Evolutionary conservation across 2,113 vertebrate species (phyloP), one percentile per base, ranked within the genome.

Genomic region (Heterotis niloticus): DNA sequence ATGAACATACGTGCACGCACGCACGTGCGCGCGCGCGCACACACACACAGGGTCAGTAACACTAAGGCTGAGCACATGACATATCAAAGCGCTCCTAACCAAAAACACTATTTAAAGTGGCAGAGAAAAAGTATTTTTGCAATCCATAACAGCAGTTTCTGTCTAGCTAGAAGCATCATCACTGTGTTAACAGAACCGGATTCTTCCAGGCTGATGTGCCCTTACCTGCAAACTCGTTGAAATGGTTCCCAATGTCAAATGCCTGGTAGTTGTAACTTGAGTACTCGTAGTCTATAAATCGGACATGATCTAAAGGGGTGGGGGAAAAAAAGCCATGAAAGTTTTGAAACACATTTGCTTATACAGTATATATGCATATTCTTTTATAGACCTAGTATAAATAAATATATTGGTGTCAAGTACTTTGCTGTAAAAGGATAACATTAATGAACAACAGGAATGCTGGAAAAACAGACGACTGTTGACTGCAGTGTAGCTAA

Each of bases 191-290:
- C 34, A 10, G 20, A 34, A 17, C 12, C 0, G 28, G 68, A 70
- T 20, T 34, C 44, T 12, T 16, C 12, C 73, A 11, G 12, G 26
- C 57, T 24, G 13, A 34, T 2, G 11, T 75, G 10, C 34, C 77
- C 92, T 89, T 83, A 98, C 97, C 97, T 84, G 97, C 96, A 85
- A 98, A 99, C 84, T 99, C 96, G 0, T 99, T 99, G 85, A 99
- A 99, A 89, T 98, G 97, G 87, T 98, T 99, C 52, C 96, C 96
- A 0, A 99, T 99, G 90, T 99, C 97, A 0, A 95, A 99, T 12
- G 97, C 97, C 87, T 99, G 97, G 88, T 98, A 98, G 90, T 98
- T 99, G 90, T 97, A 98, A 79, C 96, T 96, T 0, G 96, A 95
- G 77, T 98, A 98, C 84, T 99, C 97, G 0, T 99, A 99, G 88